Evolutionary conservation across 23 tunicate genomes (phyloP).

Genomic region (Styela clava): DNA sequence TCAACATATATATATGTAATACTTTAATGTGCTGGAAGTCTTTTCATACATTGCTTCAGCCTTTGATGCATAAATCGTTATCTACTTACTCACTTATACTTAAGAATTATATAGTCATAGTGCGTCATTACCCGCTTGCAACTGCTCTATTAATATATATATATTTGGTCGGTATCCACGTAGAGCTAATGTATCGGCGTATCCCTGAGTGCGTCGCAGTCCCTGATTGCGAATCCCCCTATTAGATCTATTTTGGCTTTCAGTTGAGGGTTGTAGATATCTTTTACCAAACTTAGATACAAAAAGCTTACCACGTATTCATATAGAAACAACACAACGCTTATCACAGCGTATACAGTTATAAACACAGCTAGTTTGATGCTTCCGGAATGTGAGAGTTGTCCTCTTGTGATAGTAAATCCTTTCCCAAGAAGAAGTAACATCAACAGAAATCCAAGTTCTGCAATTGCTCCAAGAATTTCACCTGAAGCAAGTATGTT

Average conservation of each 20-base stretch:
- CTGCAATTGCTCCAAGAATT: slow-evolving; percentile 63
- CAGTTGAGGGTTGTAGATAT: too few species aligned
- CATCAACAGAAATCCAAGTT: slow-evolving; percentile 58
- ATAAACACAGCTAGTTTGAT: slow-evolving; percentile 70
- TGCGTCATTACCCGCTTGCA: too few species aligned
- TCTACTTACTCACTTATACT: too few species aligned
- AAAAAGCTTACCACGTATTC: slow-evolving; percentile 74
- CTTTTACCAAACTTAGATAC: too few species aligned
- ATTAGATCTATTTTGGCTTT: background rate
- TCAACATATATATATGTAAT: too few species aligned
- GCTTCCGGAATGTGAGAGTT: slow-evolving; percentile 54
- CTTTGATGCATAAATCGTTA: too few species aligned
- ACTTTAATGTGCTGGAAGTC: too few species aligned
- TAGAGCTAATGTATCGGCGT: background rate
- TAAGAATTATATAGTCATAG: too few species aligned
- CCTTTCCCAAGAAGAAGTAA: slow-evolving; percentile 74
- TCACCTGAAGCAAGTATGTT: slow-evolving; percentile 49
- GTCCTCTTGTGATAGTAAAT: slow-evolving; percentile 75
- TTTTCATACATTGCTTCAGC: too few species aligned
- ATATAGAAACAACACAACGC: slow-evolving; percentile 54
- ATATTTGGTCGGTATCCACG: too few species aligned
- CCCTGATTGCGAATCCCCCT: background rate
- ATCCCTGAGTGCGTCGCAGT: background rate
- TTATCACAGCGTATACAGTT: slow-evolving; percentile 63
- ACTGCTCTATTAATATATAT: too few species aligned